These are phyloP conservation scores for Pongo abelii DNA, from an alignment of 2,113 vertebrate genomes.

Conservation along the genomic window DNA sequence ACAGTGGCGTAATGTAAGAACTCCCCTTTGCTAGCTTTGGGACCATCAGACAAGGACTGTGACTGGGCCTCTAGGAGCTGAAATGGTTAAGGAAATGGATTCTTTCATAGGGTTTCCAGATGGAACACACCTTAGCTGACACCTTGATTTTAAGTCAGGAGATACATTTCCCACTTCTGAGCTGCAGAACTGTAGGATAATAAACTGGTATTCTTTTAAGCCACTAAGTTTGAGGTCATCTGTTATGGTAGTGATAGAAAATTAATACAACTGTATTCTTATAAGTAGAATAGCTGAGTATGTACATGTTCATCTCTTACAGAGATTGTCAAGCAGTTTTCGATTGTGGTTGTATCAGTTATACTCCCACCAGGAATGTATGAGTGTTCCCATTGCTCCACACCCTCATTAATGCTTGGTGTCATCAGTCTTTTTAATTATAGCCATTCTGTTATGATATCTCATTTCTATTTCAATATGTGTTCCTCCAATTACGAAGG, in stretches of 20 bases:
- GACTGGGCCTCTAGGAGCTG: not conserved
- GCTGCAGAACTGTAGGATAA: not conserved
- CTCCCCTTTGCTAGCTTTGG: not conserved
- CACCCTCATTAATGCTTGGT: fast-evolving
- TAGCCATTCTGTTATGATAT: not conserved
- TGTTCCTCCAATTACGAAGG: not conserved
- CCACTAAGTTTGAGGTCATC: not conserved
- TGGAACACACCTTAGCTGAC: not conserved
- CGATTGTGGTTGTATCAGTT: not conserved
- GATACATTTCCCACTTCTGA: not conserved
- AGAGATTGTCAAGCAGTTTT: not conserved
- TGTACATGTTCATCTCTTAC: not conserved
- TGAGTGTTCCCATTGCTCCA: not conserved
- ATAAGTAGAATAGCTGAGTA: not conserved
- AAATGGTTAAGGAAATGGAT: not conserved
- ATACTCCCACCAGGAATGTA: not conserved
- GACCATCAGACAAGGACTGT: not conserved
- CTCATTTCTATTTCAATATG: not conserved
- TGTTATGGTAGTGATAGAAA: not conserved
- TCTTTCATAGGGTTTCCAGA: not conserved
- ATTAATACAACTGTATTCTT: not conserved
- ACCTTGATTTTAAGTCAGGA: not conserved
- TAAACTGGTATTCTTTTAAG: not conserved
- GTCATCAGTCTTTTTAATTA: not conserved
- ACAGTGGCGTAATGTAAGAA: not conserved